Base-by-base conservation (phyloP, 2,888 invertebrate species). In the Atrina japonica region DNA sequence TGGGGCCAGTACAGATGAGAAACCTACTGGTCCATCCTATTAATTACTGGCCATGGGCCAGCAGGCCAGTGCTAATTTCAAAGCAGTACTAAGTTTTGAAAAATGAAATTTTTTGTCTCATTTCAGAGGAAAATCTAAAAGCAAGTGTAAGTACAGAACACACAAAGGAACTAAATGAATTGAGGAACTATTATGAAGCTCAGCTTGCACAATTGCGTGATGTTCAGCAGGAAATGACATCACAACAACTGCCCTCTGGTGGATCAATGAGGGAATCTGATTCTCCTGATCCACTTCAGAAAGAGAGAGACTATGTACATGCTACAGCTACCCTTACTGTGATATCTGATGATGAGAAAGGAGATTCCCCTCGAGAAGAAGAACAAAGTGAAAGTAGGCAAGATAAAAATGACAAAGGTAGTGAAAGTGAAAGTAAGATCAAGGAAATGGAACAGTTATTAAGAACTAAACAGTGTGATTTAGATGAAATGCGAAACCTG, bases 261-360 rank as follows among this genome's bases (percentile, higher is more conserved):
- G 67, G 58, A 27, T 9, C 35, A 35, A 35, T 11, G 6, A 35
- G 11, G 35, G 35, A 35, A 11, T 5, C 5, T 35, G 35, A 35
- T 7, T 35, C 35, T 5, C 11, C 23, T 45, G 60, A 61, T 11
- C 29, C 45, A 9, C 40, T 71, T 9, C 76, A 66, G 23, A 75
- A 77, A 65, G 78, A 81, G 49, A 68, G 77, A 80, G 52, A 82
- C 29, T 81, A 84, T 68, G 74, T 81, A n/a, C 66, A 81, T 30
- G 75, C 72, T 27, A 81, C 80, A 3, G 79, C 77, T n/a, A 75
- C 65, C n/a, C 41, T 81, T 23, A 82, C 83, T 18, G 78, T 70
- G 0, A 73, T 82, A n/a, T 82, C 80, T 16, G 82, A 84, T 63
- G 76, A 74, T 29, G 81, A 80, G 18, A 35, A 11, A 7, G 73